phyloP scores from a whole-genome alignment of 2,797 vertebrate species.

The Borostomias antarcticus region DNA sequence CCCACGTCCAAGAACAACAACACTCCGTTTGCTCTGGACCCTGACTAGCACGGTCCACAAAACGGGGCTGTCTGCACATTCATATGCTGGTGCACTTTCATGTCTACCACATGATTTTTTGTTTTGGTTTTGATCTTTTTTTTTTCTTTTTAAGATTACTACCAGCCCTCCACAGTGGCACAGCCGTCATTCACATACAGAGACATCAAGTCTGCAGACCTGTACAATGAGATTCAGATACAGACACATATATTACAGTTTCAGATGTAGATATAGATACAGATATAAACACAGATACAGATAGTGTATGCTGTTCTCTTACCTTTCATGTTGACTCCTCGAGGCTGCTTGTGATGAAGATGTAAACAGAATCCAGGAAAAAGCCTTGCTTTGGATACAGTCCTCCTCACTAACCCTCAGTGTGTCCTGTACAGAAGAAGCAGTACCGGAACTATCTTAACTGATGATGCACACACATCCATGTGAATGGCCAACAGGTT shows the following conservation, averaged over 20 bases:
- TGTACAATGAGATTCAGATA: too few relatives aligned
- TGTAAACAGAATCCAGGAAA: not conserved
- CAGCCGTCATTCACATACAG: not conserved
- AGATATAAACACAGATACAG: too few relatives aligned
- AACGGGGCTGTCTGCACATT: slow-evolving; percentile 52
- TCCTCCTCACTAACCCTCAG: slow-evolving; percentile 31
- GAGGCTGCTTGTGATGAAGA: slow-evolving; percentile 20
- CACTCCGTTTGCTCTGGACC: slow-evolving; percentile 56
- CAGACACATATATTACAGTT: too few relatives aligned
- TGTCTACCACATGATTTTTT: slow-evolving; percentile 3
- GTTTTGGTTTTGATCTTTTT: too few relatives aligned
- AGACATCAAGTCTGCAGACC: slow-evolving; percentile 3
- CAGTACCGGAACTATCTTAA: slow-evolving; percentile 20
- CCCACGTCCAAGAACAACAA: slow-evolving; percentile 71
- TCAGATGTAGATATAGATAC: too few relatives aligned
- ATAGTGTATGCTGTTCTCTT: slow-evolving; percentile 36
- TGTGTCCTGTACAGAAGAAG: slow-evolving; percentile 33
- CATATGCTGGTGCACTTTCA: slow-evolving; percentile 38
- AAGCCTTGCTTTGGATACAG: slow-evolving; percentile 4
- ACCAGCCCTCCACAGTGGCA: not conserved
- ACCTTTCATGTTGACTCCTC: slow-evolving; percentile 79
- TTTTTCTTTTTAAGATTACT: too few relatives aligned
- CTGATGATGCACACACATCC: slow-evolving; percentile 34
- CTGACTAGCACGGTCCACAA: slow-evolving; percentile 41
- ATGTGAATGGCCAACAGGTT: slow-evolving; percentile 26